Conservation (phyloP, 2,797 vertebrate species). For the Coccyzus lansbergi region DNA sequence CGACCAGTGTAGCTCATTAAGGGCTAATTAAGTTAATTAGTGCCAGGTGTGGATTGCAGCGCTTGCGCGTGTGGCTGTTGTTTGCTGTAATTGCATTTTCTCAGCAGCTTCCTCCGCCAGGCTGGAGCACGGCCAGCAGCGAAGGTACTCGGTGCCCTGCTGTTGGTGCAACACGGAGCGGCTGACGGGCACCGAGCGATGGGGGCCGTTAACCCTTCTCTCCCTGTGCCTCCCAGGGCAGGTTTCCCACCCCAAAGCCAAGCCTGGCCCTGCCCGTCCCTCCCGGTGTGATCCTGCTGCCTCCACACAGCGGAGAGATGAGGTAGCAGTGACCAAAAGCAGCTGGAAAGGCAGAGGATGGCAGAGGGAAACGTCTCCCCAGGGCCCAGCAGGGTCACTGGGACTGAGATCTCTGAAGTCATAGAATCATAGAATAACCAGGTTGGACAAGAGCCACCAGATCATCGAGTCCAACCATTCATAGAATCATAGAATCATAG, state of each 20-base stretch:
- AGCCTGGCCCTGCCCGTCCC: neutral
- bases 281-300: neutral
- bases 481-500: no score
- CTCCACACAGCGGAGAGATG: fast-evolving
- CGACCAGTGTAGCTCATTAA: constrained; percentile 82
- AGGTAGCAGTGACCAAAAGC: fast-evolving
- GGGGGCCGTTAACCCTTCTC: constrained; percentile 20
- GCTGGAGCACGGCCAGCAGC: constrained; percentile 58
- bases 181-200: constrained; percentile 2
- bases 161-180: constrained; percentile 51
- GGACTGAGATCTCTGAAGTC: neutral
- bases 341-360: neutral
- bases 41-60: constrained; percentile 81
- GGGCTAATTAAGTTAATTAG: constrained; percentile 84
- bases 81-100: constrained; percentile 80
- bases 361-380: neutral
- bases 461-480: no score
- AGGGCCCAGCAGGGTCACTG: neutral
- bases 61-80: constrained; percentile 74
- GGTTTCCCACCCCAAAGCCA: neutral
- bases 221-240: fast-evolving
- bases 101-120: constrained; percentile 60
- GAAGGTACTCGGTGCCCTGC: constrained; percentile 49
- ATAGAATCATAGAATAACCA: no score
- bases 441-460: no score